A percentile compares a stretch with the other conserved stretches of the same genome.
Conservation (phyloP, 2,888 invertebrate species). For the Folsomia manolachei region DNA sequence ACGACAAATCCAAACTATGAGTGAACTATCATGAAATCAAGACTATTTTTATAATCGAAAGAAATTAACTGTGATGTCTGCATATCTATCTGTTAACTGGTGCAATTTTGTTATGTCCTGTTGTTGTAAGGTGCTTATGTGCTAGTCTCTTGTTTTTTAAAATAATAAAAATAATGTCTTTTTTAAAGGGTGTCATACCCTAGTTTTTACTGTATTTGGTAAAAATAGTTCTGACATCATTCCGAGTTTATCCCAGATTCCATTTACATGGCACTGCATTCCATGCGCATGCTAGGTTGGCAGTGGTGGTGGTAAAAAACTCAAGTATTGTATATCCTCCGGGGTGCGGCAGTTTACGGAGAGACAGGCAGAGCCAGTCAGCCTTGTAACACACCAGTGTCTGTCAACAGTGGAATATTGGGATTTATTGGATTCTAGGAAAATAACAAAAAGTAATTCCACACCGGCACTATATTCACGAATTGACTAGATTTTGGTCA, state of each 20-base stretch:
- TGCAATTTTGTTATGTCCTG: too few relatives aligned
- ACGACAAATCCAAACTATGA: conserved; percentile 29
- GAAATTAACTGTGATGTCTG: neutral
- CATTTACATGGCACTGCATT: too few relatives aligned
- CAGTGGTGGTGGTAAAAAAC: neutral
- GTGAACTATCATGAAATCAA: conserved; percentile 9
- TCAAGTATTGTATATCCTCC: neutral
- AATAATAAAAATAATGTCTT: too few relatives aligned
- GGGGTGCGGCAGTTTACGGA: neutral
- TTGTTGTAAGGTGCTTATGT: too few relatives aligned
- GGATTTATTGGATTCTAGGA: too few relatives aligned
- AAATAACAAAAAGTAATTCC: neutral
- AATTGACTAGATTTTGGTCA: neutral
- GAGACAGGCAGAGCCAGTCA: neutral
- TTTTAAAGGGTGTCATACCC: too few relatives aligned
- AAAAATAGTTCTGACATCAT: too few relatives aligned
- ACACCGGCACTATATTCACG: neutral
- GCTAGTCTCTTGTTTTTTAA: too few relatives aligned
- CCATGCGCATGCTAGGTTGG: neutral
- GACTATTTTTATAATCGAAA: too few relatives aligned
- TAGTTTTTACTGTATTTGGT: too few relatives aligned
- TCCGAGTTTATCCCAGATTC: too few relatives aligned
- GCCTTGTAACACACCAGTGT: neutral
- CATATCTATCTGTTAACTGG: conserved; percentile 27
- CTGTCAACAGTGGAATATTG: neutral